Percentiles rank a stretch among this genome's conserved stretches.
Conservation (phyloP, 1,140 invertebrate species). For the Neelides sp. region DNA sequence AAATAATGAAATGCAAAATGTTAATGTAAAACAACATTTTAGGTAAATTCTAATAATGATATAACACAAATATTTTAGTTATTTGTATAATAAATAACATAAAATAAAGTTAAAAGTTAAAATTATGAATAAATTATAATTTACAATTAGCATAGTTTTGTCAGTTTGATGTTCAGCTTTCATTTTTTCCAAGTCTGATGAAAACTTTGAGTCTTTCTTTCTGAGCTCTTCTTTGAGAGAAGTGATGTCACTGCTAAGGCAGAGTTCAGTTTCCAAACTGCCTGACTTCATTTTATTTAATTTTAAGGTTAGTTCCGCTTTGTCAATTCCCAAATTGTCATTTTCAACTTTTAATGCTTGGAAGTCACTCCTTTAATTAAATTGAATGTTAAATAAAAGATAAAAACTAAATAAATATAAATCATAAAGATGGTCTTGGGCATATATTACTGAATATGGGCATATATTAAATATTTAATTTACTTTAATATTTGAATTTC, state of each 20-base stretch:
- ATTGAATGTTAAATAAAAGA: not conserved
- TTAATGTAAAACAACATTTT: not conserved
- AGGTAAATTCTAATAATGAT: not conserved
- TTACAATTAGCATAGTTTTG: too few species aligned
- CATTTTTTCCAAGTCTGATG: conserved; percentile 3
- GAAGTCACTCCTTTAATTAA: conserved; percentile 21
- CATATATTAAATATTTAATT: not conserved
- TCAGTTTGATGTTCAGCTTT: conserved; percentile 15
- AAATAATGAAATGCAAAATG: not conserved
- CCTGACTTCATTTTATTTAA: conserved; percentile 23
- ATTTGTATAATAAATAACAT: too few species aligned
- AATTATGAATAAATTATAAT: too few species aligned
- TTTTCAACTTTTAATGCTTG: conserved; percentile 27
- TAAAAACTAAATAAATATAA: conserved; percentile 1
- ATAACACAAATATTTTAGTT: not conserved
- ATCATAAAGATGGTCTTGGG: not conserved
- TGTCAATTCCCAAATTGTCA: conserved; percentile 25
- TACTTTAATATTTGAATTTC: conserved; percentile 30
- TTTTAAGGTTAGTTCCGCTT: conserved; percentile 20
- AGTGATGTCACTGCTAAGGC: conserved; percentile 18
- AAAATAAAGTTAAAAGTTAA: too few species aligned
- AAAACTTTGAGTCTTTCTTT: conserved; percentile 14
- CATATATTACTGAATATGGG: not conserved
- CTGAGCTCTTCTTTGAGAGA: conserved; percentile 16
- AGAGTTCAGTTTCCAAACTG: conserved; percentile 21